phyloP scores from a whole-genome alignment of 1,140 invertebrate species.

The Aphaenogaster rudis region DNA sequence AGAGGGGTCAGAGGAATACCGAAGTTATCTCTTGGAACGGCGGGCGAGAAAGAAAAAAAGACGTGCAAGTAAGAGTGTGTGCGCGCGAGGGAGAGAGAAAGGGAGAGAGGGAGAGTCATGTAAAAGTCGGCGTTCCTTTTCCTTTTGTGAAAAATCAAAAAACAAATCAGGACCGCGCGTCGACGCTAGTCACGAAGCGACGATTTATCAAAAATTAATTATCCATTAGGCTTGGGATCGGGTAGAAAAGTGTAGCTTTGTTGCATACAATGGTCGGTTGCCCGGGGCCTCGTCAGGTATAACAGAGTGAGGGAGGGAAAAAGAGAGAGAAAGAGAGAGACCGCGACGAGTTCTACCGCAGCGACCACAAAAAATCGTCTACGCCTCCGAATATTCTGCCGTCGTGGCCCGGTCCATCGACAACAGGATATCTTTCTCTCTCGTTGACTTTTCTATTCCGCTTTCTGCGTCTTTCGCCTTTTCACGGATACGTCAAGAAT shows the following conservation, averaged over 20 bases:
- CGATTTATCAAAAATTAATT: slow-evolving; percentile 86
- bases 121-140: slow-evolving; percentile 45
- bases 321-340: slow-evolving; percentile 47
- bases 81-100: neutral
- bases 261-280: slow-evolving; percentile 79
- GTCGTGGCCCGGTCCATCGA: slow-evolving; percentile 49
- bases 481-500: slow-evolving; percentile 15
- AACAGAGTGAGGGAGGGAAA: slow-evolving; percentile 56
- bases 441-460: slow-evolving; percentile 72
- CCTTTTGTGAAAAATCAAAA: slow-evolving; percentile 82
- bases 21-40: slow-evolving; percentile 54
- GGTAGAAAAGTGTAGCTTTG: slow-evolving; percentile 85
- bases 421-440: slow-evolving; percentile 73
- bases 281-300: slow-evolving; percentile 74
- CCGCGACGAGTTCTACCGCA: slow-evolving; percentile 68
- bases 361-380: slow-evolving; percentile 82
- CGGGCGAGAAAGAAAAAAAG: slow-evolving; percentile 45
- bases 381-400: slow-evolving; percentile 82
- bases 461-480: slow-evolving; percentile 37
- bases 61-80: neutral
- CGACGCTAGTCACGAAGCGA: slow-evolving; percentile 80
- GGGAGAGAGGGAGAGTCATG: neutral
- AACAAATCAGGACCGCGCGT: slow-evolving; percentile 81
- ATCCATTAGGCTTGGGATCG: slow-evolving; percentile 83
- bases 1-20: slow-evolving; percentile 64